Evolutionary conservation across 2,113 vertebrate genomes (phyloP).

Genomic region (Numida meleagris): DNA sequence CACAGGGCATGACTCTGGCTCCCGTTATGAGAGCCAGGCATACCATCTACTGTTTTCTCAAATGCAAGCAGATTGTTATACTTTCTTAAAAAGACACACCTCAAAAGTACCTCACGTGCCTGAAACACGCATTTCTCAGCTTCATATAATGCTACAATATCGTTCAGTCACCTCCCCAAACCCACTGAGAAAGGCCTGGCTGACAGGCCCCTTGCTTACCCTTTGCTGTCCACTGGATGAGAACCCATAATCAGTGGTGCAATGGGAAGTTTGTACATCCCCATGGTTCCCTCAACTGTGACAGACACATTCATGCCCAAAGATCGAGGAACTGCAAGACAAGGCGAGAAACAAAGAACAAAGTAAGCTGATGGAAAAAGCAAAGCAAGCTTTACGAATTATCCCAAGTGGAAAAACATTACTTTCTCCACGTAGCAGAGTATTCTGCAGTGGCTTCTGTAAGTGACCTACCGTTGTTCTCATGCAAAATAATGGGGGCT

Average conservation of each 20-base stretch:
- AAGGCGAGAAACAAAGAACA: background rate
- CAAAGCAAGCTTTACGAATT: background rate
- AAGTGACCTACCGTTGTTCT: slow-evolving; percentile 79
- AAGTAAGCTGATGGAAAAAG: background rate
- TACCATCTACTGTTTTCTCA: background rate
- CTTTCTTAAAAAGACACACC: background rate
- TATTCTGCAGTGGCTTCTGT: background rate
- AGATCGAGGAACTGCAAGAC: slow-evolving; percentile 85
- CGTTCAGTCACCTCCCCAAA: background rate
- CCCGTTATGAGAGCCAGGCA: background rate
- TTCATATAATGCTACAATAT: fast-evolving
- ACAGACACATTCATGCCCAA: slow-evolving; percentile 92
- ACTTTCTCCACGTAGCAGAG: background rate
- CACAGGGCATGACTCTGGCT: background rate
- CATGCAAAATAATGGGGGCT: slow-evolving; percentile 84
- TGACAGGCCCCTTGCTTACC: slow-evolving; percentile 73
- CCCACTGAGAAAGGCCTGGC: background rate
- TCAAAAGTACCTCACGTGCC: background rate
- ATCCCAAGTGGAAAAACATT: background rate
- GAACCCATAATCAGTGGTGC: slow-evolving; percentile 96
- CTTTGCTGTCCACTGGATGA: slow-evolving; percentile 96
- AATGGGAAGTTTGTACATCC: slow-evolving; percentile 94
- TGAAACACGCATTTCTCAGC: background rate
- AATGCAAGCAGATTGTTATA: fast-evolving
- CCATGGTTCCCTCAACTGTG: slow-evolving; percentile 91